Evolutionary conservation across 2,888 invertebrate genomes (phyloP).

Genomic region (Hecatera dysodea): DNA sequence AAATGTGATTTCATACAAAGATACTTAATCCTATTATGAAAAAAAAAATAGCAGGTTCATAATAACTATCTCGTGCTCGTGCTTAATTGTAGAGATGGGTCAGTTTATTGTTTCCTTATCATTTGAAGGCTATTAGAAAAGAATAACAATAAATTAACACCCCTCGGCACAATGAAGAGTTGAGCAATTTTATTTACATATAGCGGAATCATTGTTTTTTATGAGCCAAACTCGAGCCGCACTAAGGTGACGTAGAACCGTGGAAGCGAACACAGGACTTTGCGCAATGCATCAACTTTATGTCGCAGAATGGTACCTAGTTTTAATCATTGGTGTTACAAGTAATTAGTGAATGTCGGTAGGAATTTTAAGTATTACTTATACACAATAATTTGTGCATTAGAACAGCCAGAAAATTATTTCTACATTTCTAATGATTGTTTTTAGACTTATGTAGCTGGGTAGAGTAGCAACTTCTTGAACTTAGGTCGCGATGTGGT

Average conservation of each 20-base stretch:
- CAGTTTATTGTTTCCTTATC: constrained; percentile 14
- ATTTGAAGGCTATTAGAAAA: constrained; percentile 10
- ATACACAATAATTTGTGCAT: too few species aligned
- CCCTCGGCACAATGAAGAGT: not conserved
- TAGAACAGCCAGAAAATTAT: too few species aligned
- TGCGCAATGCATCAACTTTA: not conserved
- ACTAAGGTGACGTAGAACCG: not conserved
- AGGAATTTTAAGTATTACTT: too few species aligned
- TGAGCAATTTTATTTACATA: not conserved
- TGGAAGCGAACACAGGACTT: not conserved
- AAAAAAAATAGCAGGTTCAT: not conserved
- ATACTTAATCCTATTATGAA: too few species aligned
- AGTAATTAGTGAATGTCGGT: too few species aligned
- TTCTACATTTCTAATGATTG: too few species aligned
- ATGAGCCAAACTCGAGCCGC: not conserved
- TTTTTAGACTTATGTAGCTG: not conserved
- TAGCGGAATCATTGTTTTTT: not conserved
- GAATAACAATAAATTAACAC: not conserved
- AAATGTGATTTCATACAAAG: too few species aligned
- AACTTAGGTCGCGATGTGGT: not conserved
- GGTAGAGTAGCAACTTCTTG: not conserved
- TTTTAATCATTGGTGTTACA: too few species aligned
- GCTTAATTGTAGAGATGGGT: constrained; percentile 8
- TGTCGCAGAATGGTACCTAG: not conserved
- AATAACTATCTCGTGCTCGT: constrained; percentile 1